Conservation (phyloP, 2,113 vertebrate genomes). For the Megalops atlanticus region DNA sequence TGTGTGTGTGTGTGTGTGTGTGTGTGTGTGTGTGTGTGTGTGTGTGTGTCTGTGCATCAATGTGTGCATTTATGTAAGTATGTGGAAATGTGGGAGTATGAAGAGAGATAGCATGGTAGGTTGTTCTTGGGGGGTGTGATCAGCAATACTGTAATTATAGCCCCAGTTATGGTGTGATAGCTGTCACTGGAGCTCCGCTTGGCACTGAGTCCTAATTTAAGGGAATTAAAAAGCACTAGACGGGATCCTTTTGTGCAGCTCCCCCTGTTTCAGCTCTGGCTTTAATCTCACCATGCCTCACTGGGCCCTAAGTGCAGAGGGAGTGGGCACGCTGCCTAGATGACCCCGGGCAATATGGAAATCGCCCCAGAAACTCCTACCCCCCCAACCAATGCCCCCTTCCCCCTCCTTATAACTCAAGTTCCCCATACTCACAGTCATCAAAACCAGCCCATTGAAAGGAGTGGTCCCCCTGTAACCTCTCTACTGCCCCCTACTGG, state of each 20-base stretch:
- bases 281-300: slow-evolving; percentile 58
- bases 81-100: slow-evolving; percentile 25
- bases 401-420: not conserved
- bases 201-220: slow-evolving; percentile 60
- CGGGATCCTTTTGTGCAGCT: slow-evolving; percentile 55
- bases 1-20: slow-evolving; percentile 9
- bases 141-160: slow-evolving; percentile 59
- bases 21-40: slow-evolving; percentile 1
- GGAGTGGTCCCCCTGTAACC: not conserved
- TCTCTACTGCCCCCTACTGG: slow-evolving; percentile 29
- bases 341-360: slow-evolving; percentile 62
- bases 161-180: slow-evolving; percentile 51
- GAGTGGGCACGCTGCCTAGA: slow-evolving; percentile 59
- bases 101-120: slow-evolving; percentile 31
- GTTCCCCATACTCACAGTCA: slow-evolving; percentile 14
- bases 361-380: slow-evolving; percentile 45
- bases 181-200: slow-evolving; percentile 48
- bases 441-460: not conserved
- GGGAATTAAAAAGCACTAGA: slow-evolving; percentile 66
- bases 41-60: slow-evolving; percentile 14
- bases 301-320: slow-evolving; percentile 50
- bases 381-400: slow-evolving; percentile 16
- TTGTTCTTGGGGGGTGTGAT: slow-evolving; percentile 33
- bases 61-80: slow-evolving; percentile 22
- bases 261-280: slow-evolving; percentile 47